phyloP scores from a whole-genome alignment of 2,888 invertebrate genomes.

The Galerucella pusilla region DNA sequence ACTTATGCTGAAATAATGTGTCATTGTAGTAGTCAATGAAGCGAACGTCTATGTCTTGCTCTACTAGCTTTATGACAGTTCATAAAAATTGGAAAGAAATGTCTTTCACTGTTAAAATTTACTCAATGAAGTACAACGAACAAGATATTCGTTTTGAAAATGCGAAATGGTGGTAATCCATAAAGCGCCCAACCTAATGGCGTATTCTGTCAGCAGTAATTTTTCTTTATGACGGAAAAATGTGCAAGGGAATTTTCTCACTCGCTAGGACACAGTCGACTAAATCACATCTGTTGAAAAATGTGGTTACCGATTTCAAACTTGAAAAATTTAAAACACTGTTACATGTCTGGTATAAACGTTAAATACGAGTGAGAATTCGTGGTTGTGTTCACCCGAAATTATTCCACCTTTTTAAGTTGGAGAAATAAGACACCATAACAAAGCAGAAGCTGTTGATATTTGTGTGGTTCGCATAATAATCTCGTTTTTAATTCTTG shows the following conservation, averaged over 20 bases:
- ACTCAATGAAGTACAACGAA: conserved; percentile 21
- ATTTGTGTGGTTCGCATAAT: too few species aligned
- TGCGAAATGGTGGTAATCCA: conserved; percentile 36
- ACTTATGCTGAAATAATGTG: too few species aligned
- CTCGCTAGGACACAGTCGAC: conserved; percentile 24
- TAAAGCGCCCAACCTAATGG: conserved; percentile 37
- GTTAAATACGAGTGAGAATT: too few species aligned
- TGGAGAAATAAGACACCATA: too few species aligned
- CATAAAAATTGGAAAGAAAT: neutral
- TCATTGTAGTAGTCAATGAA: too few species aligned
- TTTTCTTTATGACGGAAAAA: conserved; percentile 40
- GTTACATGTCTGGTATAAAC: conserved; percentile 10
- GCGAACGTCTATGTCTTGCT: too few species aligned
- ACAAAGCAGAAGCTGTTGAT: too few species aligned
- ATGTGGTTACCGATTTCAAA: conserved; percentile 29
- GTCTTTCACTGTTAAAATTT: conserved; percentile 27
- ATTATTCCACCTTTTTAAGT: neutral
- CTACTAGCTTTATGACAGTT: too few species aligned
- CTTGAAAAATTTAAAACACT: conserved; percentile 12
- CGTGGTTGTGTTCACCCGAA: neutral
- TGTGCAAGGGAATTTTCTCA: conserved; percentile 37
- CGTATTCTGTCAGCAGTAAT: conserved; percentile 34
- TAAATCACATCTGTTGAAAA: conserved; percentile 33
- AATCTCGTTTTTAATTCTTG: too few species aligned
- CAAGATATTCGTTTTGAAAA: conserved; percentile 34